A percentile compares a stretch with the other conserved stretches of the same genome.
Conservation (phyloP, 2,797 vertebrate genomes). For the Helostoma temminkii region DNA sequence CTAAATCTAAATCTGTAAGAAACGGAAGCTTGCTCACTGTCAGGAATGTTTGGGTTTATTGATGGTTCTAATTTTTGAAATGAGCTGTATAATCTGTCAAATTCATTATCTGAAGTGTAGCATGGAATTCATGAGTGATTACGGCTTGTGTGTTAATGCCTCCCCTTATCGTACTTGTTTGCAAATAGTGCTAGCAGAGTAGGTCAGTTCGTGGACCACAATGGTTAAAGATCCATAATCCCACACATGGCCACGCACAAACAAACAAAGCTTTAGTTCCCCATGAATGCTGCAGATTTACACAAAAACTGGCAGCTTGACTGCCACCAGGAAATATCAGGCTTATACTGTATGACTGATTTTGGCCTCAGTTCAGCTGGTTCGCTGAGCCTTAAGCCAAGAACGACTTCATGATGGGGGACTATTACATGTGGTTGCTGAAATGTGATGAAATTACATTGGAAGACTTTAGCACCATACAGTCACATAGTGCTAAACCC, state of each 20-base stretch:
- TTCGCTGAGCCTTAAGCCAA: slow-evolving; percentile 33
- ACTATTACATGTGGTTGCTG: slow-evolving; percentile 68
- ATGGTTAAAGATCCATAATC: slow-evolving; percentile 36
- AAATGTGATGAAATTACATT: slow-evolving; percentile 79
- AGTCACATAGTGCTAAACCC: slow-evolving; percentile 70
- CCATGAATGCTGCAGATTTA: slow-evolving; percentile 40
- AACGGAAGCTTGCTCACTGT: background rate
- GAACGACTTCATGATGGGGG: slow-evolving; percentile 31
- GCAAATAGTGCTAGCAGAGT: slow-evolving; percentile 55
- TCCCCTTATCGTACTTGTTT: slow-evolving; percentile 56
- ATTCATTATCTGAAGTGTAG: slow-evolving; percentile 16
- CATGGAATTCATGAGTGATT: slow-evolving; percentile 4
- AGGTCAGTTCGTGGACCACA: slow-evolving; percentile 38
- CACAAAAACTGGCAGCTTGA: slow-evolving; percentile 31
- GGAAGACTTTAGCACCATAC: slow-evolving; percentile 75
- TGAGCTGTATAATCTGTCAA: slow-evolving; percentile 4
- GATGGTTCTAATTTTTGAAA: slow-evolving; percentile 5
- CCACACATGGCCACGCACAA: slow-evolving; percentile 2
- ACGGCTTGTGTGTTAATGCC: slow-evolving; percentile 28
- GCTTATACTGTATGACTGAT: slow-evolving; percentile 31
- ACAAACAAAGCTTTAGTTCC: slow-evolving; percentile 33
- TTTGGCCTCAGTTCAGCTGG: slow-evolving; percentile 42
- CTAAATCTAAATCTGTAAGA: no score
- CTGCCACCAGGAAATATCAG: slow-evolving; percentile 50
- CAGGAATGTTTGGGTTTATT: background rate